Conservation (phyloP, 2,888 invertebrate genomes). For the Vanessa cardui region DNA sequence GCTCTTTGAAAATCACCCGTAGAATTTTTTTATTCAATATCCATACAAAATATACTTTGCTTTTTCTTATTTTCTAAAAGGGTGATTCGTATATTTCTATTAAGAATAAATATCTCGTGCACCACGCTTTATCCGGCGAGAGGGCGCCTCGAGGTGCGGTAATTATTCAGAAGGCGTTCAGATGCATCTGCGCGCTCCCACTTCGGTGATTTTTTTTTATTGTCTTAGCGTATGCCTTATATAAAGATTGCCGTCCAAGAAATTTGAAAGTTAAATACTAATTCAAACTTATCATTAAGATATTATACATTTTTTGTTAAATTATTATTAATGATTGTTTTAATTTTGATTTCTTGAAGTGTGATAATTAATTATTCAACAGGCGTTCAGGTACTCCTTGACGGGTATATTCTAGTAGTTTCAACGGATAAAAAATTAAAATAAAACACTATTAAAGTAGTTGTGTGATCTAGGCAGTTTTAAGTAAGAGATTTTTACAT, state of each 20-base stretch:
- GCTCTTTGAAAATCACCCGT: no score
- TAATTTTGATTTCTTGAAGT: no score
- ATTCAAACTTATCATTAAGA: neutral
- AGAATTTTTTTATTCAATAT: no score
- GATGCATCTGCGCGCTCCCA: conserved; percentile 71
- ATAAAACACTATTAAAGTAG: no score
- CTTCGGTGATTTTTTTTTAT: conserved; percentile 50
- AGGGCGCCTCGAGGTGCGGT: conserved; percentile 52
- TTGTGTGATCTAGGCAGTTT: neutral
- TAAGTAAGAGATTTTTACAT: no score
- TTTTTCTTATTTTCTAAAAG: neutral
- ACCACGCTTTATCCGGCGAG: conserved; percentile 45
- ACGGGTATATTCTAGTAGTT: no score
- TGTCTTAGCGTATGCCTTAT: conserved; percentile 53
- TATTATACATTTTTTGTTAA: neutral
- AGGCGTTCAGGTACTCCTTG: no score
- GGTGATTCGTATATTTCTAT: neutral
- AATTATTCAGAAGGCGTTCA: conserved; percentile 74
- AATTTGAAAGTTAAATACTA: conserved; percentile 5
- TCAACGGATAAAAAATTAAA: no score
- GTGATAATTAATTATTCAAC: no score
- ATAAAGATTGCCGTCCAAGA: conserved; percentile 35
- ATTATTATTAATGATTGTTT: no score
- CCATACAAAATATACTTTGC: neutral
- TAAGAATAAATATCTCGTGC: conserved; percentile 23